Evolutionary conservation across 2,888 invertebrate species (phyloP), one percentile per base, ranked within the genome.

Genomic region (Apamea crenata): DNA sequence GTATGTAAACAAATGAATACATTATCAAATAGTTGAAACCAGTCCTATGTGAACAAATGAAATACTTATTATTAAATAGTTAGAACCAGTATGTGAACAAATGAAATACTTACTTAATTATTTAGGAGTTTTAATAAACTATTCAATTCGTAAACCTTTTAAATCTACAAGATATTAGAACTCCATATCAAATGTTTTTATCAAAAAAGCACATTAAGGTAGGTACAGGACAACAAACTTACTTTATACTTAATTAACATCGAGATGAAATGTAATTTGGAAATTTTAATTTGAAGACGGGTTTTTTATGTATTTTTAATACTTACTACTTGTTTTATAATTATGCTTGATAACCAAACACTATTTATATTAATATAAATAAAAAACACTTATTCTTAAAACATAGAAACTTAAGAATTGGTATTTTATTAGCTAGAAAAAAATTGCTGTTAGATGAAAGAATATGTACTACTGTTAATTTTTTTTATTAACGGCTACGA

Each of bases 311-410:
- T 61, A 16, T 29, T 14, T n/a, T 14, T 6, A 61, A 61, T 2
- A 29, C 16, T 7, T 36, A 53, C 6, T 53, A 70, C 25, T 70
- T 53, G 70, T 53, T 36, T 71, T 36, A 56, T 71, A n/a, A n/a
- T n/a, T n/a, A 36, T 71, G 56, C 36, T 16, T 71, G 59, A 56
- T 71, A n/a, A 36, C 56, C 70, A 56, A 25, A 56, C n/a, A 71
- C 18, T 36, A 36, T 36, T 25, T 53, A 44, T 44, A 44, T 44
- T 12, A 44, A 44, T 40, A 40, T 40, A 44, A 44, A 44, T 25
- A 25, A 32, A 25, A 21, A n/a, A 50, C 25, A 29, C 25, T 16
- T 14, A 50, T 69, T 14, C 29, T 10, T n/a, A n/a, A 59, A 59
- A 21, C 25, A 10, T 21, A 14, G 14, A 50, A 6, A 12, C 3